Evolutionary conservation across 2,797 vertebrate species (phyloP).

Genomic region (Pantherophis alleghaniensis): DNA sequence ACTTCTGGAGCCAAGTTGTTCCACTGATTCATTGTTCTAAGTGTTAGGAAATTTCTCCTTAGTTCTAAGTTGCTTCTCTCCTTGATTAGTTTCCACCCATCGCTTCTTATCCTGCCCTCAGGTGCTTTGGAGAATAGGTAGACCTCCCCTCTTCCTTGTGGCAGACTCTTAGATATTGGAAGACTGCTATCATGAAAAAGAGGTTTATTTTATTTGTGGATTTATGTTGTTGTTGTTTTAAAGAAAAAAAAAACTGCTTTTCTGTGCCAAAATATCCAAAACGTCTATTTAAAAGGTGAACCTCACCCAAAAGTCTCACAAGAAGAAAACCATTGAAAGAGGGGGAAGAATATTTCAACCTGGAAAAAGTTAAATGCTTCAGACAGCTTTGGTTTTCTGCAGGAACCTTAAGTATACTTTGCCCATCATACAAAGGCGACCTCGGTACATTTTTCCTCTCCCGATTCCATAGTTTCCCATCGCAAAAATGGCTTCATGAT

Average conservation of each 20-base stretch:
- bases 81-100: not conserved
- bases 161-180: not conserved
- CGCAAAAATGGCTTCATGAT: slow-evolving; percentile 43
- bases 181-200: not conserved
- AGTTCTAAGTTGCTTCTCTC: not conserved
- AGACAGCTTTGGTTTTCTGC: slow-evolving; percentile 30
- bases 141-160: not conserved
- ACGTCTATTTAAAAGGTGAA: slow-evolving; percentile 3
- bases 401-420: slow-evolving; percentile 38
- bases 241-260: not conserved
- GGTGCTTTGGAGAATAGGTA: not conserved
- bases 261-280: slow-evolving; percentile 25
- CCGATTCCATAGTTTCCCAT: slow-evolving; percentile 12
- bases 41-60: not conserved
- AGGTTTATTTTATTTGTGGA: not conserved
- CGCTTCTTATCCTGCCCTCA: not conserved
- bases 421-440: slow-evolving; percentile 46
- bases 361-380: slow-evolving; percentile 61
- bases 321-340: not conserved
- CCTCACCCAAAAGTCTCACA: not conserved
- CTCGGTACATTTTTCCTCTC: slow-evolving; percentile 62
- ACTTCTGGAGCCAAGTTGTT: not conserved
- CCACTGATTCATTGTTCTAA: not conserved
- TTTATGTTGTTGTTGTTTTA: not conserved
- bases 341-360: slow-evolving; percentile 12